Evolutionary conservation across 2,113 vertebrate genomes (phyloP).

Genomic region (Loxodonta africana): DNA sequence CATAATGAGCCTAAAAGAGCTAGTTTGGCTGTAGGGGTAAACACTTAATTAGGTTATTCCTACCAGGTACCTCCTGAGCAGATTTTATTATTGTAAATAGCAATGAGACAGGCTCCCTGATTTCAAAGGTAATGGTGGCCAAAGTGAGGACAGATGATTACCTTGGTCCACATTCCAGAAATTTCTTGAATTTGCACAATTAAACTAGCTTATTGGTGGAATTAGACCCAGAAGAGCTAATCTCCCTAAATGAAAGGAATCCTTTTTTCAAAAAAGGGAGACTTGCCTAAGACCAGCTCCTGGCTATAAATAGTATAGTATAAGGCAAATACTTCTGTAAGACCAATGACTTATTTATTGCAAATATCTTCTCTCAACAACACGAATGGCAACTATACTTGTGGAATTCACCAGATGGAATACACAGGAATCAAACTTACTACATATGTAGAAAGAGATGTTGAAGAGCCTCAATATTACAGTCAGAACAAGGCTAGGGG

Average conservation of each 20-base stretch:
- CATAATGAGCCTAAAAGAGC: not conserved
- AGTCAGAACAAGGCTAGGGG: too few relatives aligned
- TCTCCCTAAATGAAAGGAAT: not conserved
- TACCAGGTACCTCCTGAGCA: conserved; percentile 1
- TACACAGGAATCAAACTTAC: too few relatives aligned
- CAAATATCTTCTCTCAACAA: too few relatives aligned
- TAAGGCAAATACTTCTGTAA: not conserved
- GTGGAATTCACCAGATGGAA: too few relatives aligned
- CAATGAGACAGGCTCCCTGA: not conserved
- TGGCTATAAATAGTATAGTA: not conserved
- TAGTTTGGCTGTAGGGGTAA: not conserved
- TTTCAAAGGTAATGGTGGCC: conserved; percentile 3
- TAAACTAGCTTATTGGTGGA: not conserved
- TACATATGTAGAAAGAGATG: too few relatives aligned
- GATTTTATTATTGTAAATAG: not conserved
- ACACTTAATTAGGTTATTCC: not conserved
- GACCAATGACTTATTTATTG: too few relatives aligned
- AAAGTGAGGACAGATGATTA: not conserved
- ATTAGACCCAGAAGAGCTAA: not conserved
- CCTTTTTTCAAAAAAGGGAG: not conserved
- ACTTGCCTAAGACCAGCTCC: not conserved
- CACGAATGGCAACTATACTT: too few relatives aligned
- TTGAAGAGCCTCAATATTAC: too few relatives aligned
- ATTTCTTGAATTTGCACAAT: not conserved
- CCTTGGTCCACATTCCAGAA: not conserved